These are phyloP conservation scores for Blastobasis adustella DNA, from an alignment of 2,888 invertebrate genomes.

Conservation along the genomic window DNA sequence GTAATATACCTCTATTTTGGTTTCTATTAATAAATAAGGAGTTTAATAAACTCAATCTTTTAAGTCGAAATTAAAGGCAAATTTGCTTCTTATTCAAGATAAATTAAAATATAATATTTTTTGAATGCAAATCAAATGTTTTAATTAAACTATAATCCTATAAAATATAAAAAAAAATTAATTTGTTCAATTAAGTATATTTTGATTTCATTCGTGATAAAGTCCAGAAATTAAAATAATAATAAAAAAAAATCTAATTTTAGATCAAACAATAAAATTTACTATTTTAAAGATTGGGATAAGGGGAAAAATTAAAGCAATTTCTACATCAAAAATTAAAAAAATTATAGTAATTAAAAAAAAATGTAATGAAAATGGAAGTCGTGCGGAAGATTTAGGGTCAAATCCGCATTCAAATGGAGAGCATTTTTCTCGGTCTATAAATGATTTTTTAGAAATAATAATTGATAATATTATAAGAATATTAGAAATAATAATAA, in stretches of 20 bases:
- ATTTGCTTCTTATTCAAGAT: constrained; percentile 53
- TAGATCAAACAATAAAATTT: no score
- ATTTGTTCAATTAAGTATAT: constrained; percentile 54
- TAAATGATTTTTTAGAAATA: constrained; percentile 73
- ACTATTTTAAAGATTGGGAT: no score
- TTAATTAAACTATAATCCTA: constrained; percentile 54
- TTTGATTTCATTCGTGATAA: constrained; percentile 60
- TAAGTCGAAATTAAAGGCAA: constrained; percentile 68
- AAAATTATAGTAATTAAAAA: constrained; percentile 81
- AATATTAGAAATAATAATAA: constrained; percentile 55
- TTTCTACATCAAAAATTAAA: constrained; percentile 84
- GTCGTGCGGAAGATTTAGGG: constrained; percentile 48
- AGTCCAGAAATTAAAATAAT: constrained; percentile 67
- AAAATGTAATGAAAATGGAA: constrained; percentile 67
- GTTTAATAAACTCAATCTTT: constrained; percentile 53
- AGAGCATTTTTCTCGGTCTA: constrained; percentile 77
- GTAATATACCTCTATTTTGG: constrained; percentile 78
- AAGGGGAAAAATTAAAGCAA: constrained; percentile 77
- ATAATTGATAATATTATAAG: constrained; percentile 66
- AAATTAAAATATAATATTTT: constrained; percentile 48
- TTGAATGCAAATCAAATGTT: constrained; percentile 61
- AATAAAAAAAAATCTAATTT: constrained; percentile 57
- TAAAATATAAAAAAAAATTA: constrained; percentile 20
- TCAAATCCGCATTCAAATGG: constrained; percentile 76
- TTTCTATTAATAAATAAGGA: constrained; percentile 75